A percentile compares a stretch with the other conserved stretches of the same genome.
phyloP scores from a whole-genome alignment of 1,140 invertebrate genomes.

The Drosophila nigrodunni region DNA sequence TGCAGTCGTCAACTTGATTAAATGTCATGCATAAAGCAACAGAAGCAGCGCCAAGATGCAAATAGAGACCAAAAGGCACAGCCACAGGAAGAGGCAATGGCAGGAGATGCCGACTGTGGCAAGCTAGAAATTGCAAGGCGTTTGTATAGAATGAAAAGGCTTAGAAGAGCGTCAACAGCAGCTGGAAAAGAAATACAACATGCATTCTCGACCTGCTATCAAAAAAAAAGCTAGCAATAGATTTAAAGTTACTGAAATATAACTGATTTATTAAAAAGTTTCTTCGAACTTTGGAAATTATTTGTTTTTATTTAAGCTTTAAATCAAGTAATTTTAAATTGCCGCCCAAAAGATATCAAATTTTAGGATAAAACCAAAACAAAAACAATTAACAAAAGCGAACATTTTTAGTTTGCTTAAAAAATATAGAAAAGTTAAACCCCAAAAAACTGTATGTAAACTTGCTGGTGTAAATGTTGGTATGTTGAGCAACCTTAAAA shows the following conservation, averaged over 20 bases:
- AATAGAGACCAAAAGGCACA: constrained; percentile 50
- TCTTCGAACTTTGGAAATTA: not conserved
- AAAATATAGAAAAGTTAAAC: not conserved
- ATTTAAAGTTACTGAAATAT: constrained; percentile 48
- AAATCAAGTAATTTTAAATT: too few relatives aligned
- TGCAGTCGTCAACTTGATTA: constrained; percentile 83
- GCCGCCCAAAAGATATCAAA: too few relatives aligned
- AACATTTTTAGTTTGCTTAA: not conserved
- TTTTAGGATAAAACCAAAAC: too few relatives aligned
- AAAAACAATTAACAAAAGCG: not conserved
- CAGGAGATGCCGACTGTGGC: constrained; percentile 28
- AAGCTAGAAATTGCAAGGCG: constrained; percentile 70
- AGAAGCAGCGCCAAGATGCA: constrained; percentile 62
- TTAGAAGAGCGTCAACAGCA: constrained; percentile 25
- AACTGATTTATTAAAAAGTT: constrained; percentile 46
- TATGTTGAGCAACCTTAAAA: constrained; percentile 35
- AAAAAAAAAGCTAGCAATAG: constrained; percentile 29
- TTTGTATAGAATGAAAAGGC: constrained; percentile 57
- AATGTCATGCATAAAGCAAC: constrained; percentile 82
- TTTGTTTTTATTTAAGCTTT: too few relatives aligned
- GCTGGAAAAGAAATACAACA: constrained; percentile 27
- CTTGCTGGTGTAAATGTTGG: not conserved
- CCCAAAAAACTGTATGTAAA: too few relatives aligned
- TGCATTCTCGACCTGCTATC: constrained; percentile 42
- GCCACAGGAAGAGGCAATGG: not conserved